Base-by-base conservation (phyloP, 2,113 vertebrate species). In the Nansenia antarctica region DNA sequence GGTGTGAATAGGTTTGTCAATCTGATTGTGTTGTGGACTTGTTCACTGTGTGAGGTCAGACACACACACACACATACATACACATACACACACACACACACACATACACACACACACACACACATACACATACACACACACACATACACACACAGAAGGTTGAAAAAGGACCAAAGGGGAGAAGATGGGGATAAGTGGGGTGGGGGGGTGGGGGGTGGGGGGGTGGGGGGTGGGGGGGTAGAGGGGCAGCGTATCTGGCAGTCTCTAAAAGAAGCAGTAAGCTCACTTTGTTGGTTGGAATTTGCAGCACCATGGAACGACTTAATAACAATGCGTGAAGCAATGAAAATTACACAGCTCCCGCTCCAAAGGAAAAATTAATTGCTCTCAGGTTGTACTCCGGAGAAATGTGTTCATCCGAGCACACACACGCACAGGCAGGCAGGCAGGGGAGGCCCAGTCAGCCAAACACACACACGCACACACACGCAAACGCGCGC, bases 321-420 rank as follows among this genome's bases (percentile, higher is more conserved):
- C 74, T 88, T 86, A 80, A 89, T 86, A 90, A 88, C 84, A 89
- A 85, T 85, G 80, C 85, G 53, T 86, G 82, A 90, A 89, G 81
- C 79, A 84, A 85, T 86, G 77, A 87, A 89, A 89, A 88, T 90
- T 85, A 87, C 80, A 85, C 79, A 81, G 86, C 69, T 81, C 79
- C 78, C 29, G 73, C 84, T 84, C 70, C 73, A 83, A 82, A 82
- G 86, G 81, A 86, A 86, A 88, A 86, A 87, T 81, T 55, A 84
- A 88, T 85, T 82, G 81, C 81, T 90, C 78, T 82, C 87, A 87
- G 85, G 85, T 87, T 90, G 83, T 81, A 79, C 65, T 83, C 66
- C 27, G 34, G 68, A 85, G 76, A 81, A 67, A 72, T 77, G 79
- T 77, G 70, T 69, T 84, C 75, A 79, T 74, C 83, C 39, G 65